Evolutionary conservation across 2,797 vertebrate genomes (phyloP).

Genomic region (Peromyscus melanophrys): DNA sequence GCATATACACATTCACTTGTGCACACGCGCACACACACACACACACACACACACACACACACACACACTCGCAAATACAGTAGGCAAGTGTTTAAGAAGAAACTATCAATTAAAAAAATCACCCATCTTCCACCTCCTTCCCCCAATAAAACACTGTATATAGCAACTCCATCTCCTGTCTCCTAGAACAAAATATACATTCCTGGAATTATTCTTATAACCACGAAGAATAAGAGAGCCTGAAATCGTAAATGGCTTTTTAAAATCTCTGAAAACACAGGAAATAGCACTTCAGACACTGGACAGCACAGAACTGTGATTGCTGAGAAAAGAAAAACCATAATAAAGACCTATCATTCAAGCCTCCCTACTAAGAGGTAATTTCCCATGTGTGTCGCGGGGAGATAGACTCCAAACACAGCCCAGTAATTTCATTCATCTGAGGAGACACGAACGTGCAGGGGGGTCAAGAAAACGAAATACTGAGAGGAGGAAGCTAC

Average conservation of each 20-base stretch:
- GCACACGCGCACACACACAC: not conserved
- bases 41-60: not conserved
- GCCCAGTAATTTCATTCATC: not conserved
- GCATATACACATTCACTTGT: not conserved
- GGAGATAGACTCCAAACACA: not conserved
- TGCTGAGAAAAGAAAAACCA: not conserved
- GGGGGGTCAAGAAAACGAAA: not conserved
- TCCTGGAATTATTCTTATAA: slow-evolving; percentile 19
- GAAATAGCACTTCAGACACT: slow-evolving; percentile 11
- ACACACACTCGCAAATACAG: not conserved
- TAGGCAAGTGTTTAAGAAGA: not conserved
- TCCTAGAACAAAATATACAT: slow-evolving; percentile 16
- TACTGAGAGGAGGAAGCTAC: not conserved
- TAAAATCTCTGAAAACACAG: slow-evolving; percentile 18
- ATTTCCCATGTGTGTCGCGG: not conserved
- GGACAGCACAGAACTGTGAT: not conserved
- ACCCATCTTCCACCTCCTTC: not conserved
- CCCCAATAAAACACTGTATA: not conserved
- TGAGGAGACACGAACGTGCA: not conserved
- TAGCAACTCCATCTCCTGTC: not conserved
- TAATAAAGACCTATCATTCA: not conserved
- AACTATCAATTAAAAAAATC: slow-evolving; percentile 42
- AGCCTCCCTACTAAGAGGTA: not conserved
- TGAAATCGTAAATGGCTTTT: not conserved
- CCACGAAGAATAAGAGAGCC: not conserved